A percentile compares a stretch with the other conserved stretches of the same genome.
Conservation (phyloP, 1,140 invertebrate genomes). For the Odontomachus brunneus region DNA sequence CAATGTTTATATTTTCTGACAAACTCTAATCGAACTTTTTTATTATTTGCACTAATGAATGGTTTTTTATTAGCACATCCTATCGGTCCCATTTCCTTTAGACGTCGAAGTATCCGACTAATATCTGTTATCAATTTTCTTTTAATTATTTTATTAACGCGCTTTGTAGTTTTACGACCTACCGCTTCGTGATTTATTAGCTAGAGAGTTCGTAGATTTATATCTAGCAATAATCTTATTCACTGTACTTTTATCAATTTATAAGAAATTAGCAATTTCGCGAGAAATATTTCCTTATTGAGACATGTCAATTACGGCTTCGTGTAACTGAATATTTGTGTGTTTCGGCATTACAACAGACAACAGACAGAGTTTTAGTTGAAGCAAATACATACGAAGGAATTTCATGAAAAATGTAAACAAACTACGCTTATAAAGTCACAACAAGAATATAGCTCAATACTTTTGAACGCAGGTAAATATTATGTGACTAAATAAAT, state of each 20-base stretch:
- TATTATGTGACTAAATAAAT: slow-evolving; percentile 14
- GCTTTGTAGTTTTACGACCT: not conserved
- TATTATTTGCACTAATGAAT: slow-evolving; percentile 3
- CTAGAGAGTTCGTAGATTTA: not conserved
- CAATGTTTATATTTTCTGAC: not conserved
- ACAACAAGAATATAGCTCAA: slow-evolving; percentile 1
- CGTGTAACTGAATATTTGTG: not conserved
- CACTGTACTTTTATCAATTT: slow-evolving; percentile 6
- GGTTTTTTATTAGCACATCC: not conserved
- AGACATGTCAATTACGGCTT: not conserved
- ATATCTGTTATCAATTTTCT: not conserved
- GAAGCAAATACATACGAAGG: not conserved
- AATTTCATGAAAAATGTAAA: slow-evolving; percentile 5
- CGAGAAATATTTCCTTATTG: not conserved
- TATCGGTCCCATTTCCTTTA: not conserved
- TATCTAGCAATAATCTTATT: slow-evolving; percentile 8
- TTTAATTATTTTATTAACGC: not conserved
- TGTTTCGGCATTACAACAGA: not conserved
- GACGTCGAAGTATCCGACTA: not conserved
- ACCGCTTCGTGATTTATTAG: not conserved
- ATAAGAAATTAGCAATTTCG: slow-evolving; percentile 7
- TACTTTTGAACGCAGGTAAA: slow-evolving; percentile 4
- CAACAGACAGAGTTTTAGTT: not conserved
- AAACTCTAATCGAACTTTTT: not conserved
- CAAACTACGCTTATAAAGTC: not conserved